Evolutionary conservation across 2,797 vertebrate genomes (phyloP).

Genomic region (Ataeniobius toweri): DNA sequence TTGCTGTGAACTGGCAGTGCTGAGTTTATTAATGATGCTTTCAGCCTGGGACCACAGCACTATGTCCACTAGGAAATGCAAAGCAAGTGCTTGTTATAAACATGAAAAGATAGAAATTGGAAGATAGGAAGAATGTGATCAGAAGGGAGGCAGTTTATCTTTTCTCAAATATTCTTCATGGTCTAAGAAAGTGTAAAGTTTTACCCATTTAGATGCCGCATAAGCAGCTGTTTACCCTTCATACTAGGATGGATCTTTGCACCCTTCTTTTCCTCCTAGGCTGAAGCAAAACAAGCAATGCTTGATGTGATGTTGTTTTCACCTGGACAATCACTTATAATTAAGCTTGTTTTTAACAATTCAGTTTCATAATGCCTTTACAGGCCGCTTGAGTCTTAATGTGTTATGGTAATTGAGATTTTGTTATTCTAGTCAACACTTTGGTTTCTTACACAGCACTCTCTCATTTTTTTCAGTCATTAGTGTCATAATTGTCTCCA

Average conservation of each 20-base stretch:
- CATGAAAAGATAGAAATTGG: slow-evolving; percentile 4
- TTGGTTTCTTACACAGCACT: neutral
- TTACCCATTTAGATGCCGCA: neutral
- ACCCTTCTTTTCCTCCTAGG: neutral
- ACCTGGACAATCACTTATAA: slow-evolving; percentile 1
- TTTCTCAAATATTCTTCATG: slow-evolving; percentile 7
- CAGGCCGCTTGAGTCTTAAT: neutral
- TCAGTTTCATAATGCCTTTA: neutral
- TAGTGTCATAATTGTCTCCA: neutral
- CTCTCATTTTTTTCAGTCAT: neutral
- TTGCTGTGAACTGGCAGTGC: neutral
- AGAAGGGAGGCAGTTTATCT: slow-evolving; percentile 1
- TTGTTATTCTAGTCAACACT: neutral
- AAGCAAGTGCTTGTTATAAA: slow-evolving; percentile 18
- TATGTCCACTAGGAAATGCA: neutral
- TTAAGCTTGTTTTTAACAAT: neutral
- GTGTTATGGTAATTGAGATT: slow-evolving; percentile 5
- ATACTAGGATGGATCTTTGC: neutral
- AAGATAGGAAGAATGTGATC: neutral
- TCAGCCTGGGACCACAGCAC: neutral
- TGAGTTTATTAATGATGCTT: slow-evolving; percentile 11
- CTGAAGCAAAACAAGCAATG: neutral
- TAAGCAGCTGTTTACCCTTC: neutral
- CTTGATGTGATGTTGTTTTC: neutral
- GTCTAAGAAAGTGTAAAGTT: neutral